Conservation (phyloP, 2,113 vertebrate genomes). For the Myotis brandtii region DNA sequence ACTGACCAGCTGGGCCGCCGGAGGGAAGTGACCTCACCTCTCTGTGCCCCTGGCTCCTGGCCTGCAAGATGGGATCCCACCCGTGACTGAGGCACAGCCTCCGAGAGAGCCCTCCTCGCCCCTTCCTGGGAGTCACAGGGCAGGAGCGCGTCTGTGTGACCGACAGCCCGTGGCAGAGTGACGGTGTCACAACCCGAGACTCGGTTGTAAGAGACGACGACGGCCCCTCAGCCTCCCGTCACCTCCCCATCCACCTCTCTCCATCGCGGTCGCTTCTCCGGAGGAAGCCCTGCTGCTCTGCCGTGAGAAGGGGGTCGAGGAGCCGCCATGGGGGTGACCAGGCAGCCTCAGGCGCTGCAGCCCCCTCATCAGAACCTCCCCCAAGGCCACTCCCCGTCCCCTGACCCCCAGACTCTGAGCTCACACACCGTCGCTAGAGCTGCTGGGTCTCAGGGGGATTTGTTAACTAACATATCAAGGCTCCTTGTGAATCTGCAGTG, state of each 20-base stretch:
- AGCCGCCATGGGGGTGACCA: accelerated
- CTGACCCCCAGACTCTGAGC: not conserved
- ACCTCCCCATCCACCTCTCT: not conserved
- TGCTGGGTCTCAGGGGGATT: accelerated
- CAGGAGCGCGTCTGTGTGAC: not conserved
- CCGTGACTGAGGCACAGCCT: not conserved
- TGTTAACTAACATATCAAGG: not conserved
- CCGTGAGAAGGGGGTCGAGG: not conserved
- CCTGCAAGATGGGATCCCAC: not conserved
- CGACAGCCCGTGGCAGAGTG: accelerated
- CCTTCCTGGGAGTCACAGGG: not conserved
- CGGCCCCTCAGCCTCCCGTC: not conserved
- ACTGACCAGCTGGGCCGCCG: not conserved
- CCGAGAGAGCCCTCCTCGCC: accelerated
- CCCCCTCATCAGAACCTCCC: not conserved
- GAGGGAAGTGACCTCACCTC: not conserved
- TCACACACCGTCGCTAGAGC: accelerated
- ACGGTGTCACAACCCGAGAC: not conserved
- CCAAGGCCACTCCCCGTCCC: not conserved
- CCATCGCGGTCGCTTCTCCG: accelerated
- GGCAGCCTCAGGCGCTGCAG: not conserved
- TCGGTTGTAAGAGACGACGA: accelerated
- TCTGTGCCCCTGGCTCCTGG: not conserved
- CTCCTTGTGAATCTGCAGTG: accelerated
- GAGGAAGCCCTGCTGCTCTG: not conserved